Evolutionary conservation across 1,140 invertebrate species (phyloP).

Genomic region (Drosophila oshimai): DNA sequence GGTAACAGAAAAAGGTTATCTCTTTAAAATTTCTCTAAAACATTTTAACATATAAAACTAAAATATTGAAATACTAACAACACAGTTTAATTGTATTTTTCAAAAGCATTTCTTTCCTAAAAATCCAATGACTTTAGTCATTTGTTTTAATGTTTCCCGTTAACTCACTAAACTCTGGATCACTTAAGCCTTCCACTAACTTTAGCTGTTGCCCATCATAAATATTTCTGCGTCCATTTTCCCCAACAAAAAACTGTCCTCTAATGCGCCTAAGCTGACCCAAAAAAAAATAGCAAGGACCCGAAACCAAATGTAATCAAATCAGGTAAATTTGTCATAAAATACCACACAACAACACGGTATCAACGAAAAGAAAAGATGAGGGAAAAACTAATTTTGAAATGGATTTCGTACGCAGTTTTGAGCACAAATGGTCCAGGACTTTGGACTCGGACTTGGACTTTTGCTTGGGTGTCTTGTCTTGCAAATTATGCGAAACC

Average conservation of each 20-base stretch:
- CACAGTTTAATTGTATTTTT: too few species aligned
- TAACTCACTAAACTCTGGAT: neutral
- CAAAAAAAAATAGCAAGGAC: slow-evolving; percentile 9
- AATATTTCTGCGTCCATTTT: slow-evolving; percentile 29
- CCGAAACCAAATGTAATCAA: slow-evolving; percentile 71
- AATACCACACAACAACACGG: slow-evolving; percentile 46
- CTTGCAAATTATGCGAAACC: slow-evolving; percentile 82
- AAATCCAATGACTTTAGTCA: too few species aligned
- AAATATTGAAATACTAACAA: too few species aligned
- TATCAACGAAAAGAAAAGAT: slow-evolving; percentile 19
- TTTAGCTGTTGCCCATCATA: slow-evolving; percentile 32
- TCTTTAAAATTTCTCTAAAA: too few species aligned
- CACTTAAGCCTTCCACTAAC: slow-evolving; percentile 39
- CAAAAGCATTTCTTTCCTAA: too few species aligned
- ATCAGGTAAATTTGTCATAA: slow-evolving; percentile 82
- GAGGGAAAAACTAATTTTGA: slow-evolving; percentile 72
- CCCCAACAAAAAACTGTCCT: slow-evolving; percentile 19
- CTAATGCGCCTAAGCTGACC: slow-evolving; percentile 42
- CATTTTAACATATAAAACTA: too few species aligned
- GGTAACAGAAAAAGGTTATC: too few species aligned
- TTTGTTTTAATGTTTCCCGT: neutral
- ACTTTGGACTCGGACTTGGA: slow-evolving; percentile 8
- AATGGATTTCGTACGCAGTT: slow-evolving; percentile 81
- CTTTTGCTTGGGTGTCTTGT: slow-evolving; percentile 41
- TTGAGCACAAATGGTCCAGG: slow-evolving; percentile 74